phyloP scores from a whole-genome alignment of 2,797 vertebrate species.

The Artibeus jamaicensis region DNA sequence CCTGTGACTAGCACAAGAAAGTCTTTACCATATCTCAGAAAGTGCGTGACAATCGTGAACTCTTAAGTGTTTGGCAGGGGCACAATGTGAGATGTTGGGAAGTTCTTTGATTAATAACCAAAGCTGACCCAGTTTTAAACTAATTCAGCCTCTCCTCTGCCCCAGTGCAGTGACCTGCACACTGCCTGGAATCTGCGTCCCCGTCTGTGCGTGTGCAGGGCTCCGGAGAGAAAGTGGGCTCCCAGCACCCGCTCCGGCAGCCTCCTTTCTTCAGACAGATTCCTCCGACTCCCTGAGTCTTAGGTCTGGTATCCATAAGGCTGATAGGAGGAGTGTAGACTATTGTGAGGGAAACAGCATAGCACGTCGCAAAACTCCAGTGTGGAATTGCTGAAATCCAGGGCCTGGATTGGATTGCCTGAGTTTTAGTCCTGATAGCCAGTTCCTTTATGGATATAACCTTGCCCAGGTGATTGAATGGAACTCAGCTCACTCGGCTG shows the following conservation, averaged over 20 bases:
- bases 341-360: not conserved
- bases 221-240: not conserved
- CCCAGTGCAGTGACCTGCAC: not conserved
- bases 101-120: not conserved
- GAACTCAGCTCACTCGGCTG: not conserved
- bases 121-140: not conserved
- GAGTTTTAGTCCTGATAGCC: not conserved
- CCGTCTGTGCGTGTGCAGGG: rapidly evolving
- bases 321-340: not conserved
- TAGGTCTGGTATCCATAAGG: not conserved
- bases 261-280: not conserved
- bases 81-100: not conserved
- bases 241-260: too few relatives aligned
- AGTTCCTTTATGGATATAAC: not conserved
- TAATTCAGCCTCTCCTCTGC: not conserved
- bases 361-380: not conserved
- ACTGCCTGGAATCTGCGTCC: not conserved
- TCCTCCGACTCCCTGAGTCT: not conserved
- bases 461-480: not conserved
- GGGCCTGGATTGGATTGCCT: too few relatives aligned
- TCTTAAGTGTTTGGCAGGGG: not conserved
- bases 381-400: not conserved
- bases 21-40: not conserved
- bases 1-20: not conserved
- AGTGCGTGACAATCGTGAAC: not conserved